Base-by-base conservation (phyloP, 2,797 vertebrate genomes). In the Gobionotothen gibberifrons region DNA sequence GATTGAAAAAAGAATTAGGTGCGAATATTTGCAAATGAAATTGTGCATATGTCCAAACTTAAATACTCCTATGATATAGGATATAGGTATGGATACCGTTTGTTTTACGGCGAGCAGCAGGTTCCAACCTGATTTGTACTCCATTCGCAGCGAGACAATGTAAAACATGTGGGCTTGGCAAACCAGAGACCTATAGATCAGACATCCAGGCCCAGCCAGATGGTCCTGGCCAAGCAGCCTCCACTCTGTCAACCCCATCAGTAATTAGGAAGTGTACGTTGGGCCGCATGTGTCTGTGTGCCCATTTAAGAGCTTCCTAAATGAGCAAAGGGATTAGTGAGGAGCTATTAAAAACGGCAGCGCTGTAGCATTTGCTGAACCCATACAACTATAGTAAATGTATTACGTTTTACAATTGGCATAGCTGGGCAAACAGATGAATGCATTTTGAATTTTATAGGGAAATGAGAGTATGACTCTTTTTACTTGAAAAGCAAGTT, bases 221-320 rank as follows among this genome's bases (percentile, higher is more conserved):
- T 87, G 83, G 85, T 85, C 81, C 68, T 11, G 36, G 76, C 77
- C 64, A 60, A 74, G 82, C 77, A 74, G 49, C 73, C 51, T 78
- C 72, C 22, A 26, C 76, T 83, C 84, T 62, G 71, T 88, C 84
- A 84, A 59, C 82, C 76, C 61, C 79, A 47, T 16, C 43, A 12
- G 84, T 88, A 91, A 93, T 92, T 88, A 87, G 78, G 72, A 61
- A 82, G 82, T 86, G 87, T 87, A 82, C 73, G 73, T 85, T 77
- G 70, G 73, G 72, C 70, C 29, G 21, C 55, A 63, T 73, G 74
- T 69, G 85, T 66, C 72, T 72, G 67, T 42, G 74, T 69, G 81
- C 16, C 52, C 8, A 69, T 88, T 72, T 83, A 72, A 78, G 76
- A 69, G 68, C 54, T 69, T 83, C 53, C 51, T 74, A 77, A 86